Conservation (phyloP, 1,140 invertebrate genomes). For the Steinernema feltiae region DNA sequence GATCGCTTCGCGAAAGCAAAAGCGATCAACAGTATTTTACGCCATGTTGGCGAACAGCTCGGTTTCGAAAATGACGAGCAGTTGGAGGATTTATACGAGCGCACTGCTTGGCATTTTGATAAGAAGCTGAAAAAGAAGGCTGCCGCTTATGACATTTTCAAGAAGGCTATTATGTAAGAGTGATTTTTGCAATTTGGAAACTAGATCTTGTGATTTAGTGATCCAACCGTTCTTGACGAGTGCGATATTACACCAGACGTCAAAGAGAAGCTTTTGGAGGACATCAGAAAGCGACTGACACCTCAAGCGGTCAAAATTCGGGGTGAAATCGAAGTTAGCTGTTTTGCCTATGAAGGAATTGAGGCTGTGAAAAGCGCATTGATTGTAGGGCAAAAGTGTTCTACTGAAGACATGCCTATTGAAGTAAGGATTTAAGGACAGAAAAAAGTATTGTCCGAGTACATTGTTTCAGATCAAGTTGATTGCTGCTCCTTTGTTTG, state of each 20-base stretch:
- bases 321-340: slow-evolving; percentile 78
- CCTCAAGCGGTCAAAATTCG: slow-evolving; percentile 96
- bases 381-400: slow-evolving; percentile 80
- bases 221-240: slow-evolving; percentile 87
- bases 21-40: slow-evolving; percentile 86
- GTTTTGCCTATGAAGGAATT: slow-evolving; percentile 91
- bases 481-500: slow-evolving; percentile 94
- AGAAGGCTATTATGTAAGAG: slow-evolving; percentile 92
- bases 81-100: slow-evolving; percentile 86
- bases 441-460: background rate
- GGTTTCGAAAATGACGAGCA: slow-evolving; percentile 83
- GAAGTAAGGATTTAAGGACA: too few relatives aligned
- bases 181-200: slow-evolving; percentile 28
- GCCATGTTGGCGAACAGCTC: slow-evolving; percentile 90
- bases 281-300: slow-evolving; percentile 91
- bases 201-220: slow-evolving; percentile 63
- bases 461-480: slow-evolving; percentile 73
- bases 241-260: slow-evolving; percentile 87
- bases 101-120: slow-evolving; percentile 99
- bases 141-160: slow-evolving; percentile 94
- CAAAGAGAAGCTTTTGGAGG: slow-evolving; percentile 82
- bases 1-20: slow-evolving; percentile 97
- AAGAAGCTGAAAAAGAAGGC: slow-evolving; percentile 91
- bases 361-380: slow-evolving; percentile 94
- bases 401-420: slow-evolving; percentile 85